Evolutionary conservation across 2,113 vertebrate species (phyloP), one percentile per base, ranked within the genome.

Genomic region (Engystomops pustulosus): DNA sequence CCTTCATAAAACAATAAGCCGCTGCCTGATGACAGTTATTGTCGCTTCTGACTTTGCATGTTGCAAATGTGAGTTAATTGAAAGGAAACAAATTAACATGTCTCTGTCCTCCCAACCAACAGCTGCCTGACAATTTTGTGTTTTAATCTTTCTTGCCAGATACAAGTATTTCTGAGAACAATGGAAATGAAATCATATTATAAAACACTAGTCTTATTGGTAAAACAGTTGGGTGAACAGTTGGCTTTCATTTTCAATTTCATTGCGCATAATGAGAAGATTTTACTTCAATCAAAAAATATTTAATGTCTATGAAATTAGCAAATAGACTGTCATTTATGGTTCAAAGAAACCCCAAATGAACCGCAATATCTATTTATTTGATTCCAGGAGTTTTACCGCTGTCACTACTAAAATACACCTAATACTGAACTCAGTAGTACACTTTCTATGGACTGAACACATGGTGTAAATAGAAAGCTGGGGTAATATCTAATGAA

Each of bases 61-160:
- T 71, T 27, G 32, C n/a, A 81, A 6, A 71, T 23, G 71, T 70
- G 30, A 70, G n/a, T 70, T 70, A 41, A 71, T 71, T 70, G 32
- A 6, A 25, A 2, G 44, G 47, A 38, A 36, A 3, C 27, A 32
- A 51, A 36, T 27, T 55, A 71, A 49, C 45, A 71, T 55, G 20
- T 55, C 67, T 71, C 58, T 55, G 47, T 81, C 49, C 30, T 60
- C 27, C n/a, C 68, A 60, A 41, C 34, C 49, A 72, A 60, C 68
- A 82, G 36, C 68, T 82, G 68, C 53, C 62, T 69, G 12, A 58
- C 70, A 82, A 74, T 60, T 18, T 38, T 81, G 69, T 82, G 79
- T 60, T 82, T 74, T 74, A 71, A 72, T 82, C 32, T n/a, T 9
- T 3, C 27, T 30, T 60, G 51, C 51, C 69, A 45, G 20, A 71